These are phyloP conservation scores for Portevinia maculata DNA, from an alignment of 2,888 invertebrate species.

Conservation along the genomic window DNA sequence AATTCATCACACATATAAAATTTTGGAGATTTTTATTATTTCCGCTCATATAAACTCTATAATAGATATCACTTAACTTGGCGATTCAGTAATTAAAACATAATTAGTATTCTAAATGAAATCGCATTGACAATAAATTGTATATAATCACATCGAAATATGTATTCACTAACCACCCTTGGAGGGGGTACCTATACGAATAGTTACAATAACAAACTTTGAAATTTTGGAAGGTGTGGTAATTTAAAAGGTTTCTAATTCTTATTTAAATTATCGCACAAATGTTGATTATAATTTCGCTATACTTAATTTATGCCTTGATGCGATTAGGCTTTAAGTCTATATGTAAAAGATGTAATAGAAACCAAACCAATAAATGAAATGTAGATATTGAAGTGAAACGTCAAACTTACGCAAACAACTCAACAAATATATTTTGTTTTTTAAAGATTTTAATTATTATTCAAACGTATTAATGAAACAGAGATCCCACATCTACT, in stretches of 20 bases:
- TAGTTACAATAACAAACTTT: conserved; percentile 25
- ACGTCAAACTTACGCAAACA: too few relatives aligned
- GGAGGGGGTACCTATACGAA: neutral
- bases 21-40: neutral
- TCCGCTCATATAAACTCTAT: neutral
- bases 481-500: too few relatives aligned
- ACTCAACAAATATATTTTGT: too few relatives aligned
- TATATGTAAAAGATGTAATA: too few relatives aligned
- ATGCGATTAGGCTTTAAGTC: too few relatives aligned
- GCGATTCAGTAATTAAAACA: neutral
- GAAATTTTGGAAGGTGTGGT: conserved; percentile 10
- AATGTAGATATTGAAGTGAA: too few relatives aligned
- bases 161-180: conserved; percentile 15
- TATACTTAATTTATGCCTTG: neutral
- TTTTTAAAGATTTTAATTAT: too few relatives aligned
- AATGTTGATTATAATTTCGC: neutral
- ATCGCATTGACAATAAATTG: conserved; percentile 19
- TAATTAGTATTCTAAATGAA: conserved; percentile 20
- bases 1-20: neutral
- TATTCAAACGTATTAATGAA: too few relatives aligned
- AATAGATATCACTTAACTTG: neutral
- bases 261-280: neutral
- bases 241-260: neutral
- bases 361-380: too few relatives aligned
- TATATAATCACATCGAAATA: conserved; percentile 1